Evolutionary conservation across 64 coral and sea anemone species (phyloP), one percentile per base, ranked within the genome.

Genomic region (Anthopleura sola): DNA sequence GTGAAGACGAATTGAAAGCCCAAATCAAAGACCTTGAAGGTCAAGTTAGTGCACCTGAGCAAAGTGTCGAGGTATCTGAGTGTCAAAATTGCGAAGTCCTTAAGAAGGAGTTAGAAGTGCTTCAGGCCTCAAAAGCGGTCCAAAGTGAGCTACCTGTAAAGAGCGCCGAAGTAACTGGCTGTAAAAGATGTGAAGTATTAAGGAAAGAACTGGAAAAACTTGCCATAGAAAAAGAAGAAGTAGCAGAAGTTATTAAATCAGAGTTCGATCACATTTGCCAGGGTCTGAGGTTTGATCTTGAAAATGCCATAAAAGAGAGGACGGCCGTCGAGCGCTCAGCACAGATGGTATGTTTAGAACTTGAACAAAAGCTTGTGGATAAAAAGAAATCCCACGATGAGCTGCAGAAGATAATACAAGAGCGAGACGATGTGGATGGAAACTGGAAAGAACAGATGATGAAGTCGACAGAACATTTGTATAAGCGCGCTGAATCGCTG

Each of bases 251-350:
- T 19, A 60, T 91, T 36, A 91, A 82, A 64, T 54, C 53, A 14
- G 90, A 91, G 54, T 91, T 91, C 64, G 90, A 91, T 49, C 51
- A 91, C 85, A 91, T 91, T 31, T 91, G 90, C 21, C 38, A 87
- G 55, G 90, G 90, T 11, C 77, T 91, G 32, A 66, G 90, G 39
- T n/a, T 49, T 36, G 90, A 91, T 58, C 55, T 91, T 18, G 56
- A 91, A 50, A 87, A 87, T 81, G 85, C 90, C 7, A 75, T 87
- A 1, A 44, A 47, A 36, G 58, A 91, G 15, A 86, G 57, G 81
- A 37, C 55, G 31, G 90, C 87, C 36, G 34, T 91, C 18, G 56
- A 91, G 77, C 85, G 55, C 31, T 21, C 85, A 31, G 47, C 85
- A 19, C 31, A 91, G 36, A 86, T 87, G 29, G 48, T 68, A 11